A percentile compares a stretch with the other conserved stretches of the same genome.
Evolutionary conservation across 2,888 invertebrate genomes (phyloP).

Genomic region (Drosophila differens): DNA sequence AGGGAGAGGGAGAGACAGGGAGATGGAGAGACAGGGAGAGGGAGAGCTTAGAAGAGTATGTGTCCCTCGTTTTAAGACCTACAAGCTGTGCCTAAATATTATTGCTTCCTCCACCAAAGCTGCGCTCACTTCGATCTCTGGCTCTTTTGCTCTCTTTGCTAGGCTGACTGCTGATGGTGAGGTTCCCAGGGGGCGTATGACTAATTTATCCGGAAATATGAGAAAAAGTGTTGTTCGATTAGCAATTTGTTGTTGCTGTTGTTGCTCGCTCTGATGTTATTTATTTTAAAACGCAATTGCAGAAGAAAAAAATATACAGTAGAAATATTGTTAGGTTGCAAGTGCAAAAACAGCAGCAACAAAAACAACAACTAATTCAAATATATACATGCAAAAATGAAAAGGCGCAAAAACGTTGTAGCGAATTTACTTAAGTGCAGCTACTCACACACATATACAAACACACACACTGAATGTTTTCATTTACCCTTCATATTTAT

Average conservation of each 20-base stretch:
- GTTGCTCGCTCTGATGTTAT: slow-evolving; percentile 66
- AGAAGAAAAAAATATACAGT: slow-evolving; percentile 29
- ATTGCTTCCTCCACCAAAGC: not conserved
- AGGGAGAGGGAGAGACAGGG: not conserved
- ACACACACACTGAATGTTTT: slow-evolving; percentile 19
- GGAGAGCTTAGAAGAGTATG: not conserved
- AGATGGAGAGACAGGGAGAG: not conserved
- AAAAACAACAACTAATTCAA: slow-evolving; percentile 41
- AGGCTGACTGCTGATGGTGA: not conserved
- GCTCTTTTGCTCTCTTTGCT: slow-evolving; percentile 3
- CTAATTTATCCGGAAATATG: slow-evolving; percentile 58
- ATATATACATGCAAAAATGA: slow-evolving; percentile 37
- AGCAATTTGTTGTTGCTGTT: slow-evolving; percentile 37
- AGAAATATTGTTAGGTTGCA: slow-evolving; percentile 45
- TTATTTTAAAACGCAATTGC: slow-evolving; percentile 77
- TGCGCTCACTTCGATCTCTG: not conserved
- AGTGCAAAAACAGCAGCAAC: slow-evolving; percentile 40
- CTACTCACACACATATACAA: slow-evolving; percentile 14
- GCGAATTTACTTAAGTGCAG: slow-evolving; percentile 39
- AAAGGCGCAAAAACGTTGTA: slow-evolving; percentile 44
- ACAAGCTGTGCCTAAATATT: not conserved
- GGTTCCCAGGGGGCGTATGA: slow-evolving; percentile 35
- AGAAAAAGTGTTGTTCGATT: slow-evolving; percentile 55
- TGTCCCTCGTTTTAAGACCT: not conserved
- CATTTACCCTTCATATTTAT: slow-evolving; percentile 7